These are phyloP conservation scores for Gulo gulo DNA, from an alignment of 2,113 vertebrate genomes.

Conservation along the genomic window DNA sequence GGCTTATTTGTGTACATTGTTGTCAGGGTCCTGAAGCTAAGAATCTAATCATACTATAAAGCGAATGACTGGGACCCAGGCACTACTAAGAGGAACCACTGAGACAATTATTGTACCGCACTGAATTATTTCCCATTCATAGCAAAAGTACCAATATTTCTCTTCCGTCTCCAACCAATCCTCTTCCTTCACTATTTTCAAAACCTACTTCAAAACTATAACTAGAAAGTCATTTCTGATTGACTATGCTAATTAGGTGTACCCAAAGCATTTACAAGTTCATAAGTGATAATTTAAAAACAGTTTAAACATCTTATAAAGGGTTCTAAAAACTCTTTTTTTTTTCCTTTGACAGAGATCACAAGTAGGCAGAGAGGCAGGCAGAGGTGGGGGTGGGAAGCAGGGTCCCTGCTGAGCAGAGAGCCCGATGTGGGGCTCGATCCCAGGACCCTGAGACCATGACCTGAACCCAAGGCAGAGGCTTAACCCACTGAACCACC, in stretches of 20 bases:
- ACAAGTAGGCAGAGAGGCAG: too few relatives aligned
- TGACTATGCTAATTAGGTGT: neutral
- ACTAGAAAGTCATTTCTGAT: constrained; percentile 4
- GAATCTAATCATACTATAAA: neutral
- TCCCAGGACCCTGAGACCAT: too few relatives aligned
- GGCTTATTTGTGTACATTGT: neutral
- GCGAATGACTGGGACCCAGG: neutral
- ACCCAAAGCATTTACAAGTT: neutral
- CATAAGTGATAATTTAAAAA: neutral
- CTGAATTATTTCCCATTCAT: neutral
- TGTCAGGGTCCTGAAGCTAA: neutral
- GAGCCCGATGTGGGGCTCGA: too few relatives aligned
- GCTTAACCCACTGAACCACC: too few relatives aligned
- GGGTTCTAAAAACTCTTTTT: neutral
- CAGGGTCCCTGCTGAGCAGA: too few relatives aligned
- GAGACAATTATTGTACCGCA: neutral
- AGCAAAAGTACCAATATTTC: neutral
- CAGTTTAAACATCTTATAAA: neutral
- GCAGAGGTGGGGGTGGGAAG: too few relatives aligned
- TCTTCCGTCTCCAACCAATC: neutral
- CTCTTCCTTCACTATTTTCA: neutral
- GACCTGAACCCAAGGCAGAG: too few relatives aligned
- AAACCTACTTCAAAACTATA: neutral
- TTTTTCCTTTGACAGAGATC: too few relatives aligned
- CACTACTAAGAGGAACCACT: neutral